Conservation (phyloP, 2,113 vertebrate species). For the Mormyrus lacerda region DNA sequence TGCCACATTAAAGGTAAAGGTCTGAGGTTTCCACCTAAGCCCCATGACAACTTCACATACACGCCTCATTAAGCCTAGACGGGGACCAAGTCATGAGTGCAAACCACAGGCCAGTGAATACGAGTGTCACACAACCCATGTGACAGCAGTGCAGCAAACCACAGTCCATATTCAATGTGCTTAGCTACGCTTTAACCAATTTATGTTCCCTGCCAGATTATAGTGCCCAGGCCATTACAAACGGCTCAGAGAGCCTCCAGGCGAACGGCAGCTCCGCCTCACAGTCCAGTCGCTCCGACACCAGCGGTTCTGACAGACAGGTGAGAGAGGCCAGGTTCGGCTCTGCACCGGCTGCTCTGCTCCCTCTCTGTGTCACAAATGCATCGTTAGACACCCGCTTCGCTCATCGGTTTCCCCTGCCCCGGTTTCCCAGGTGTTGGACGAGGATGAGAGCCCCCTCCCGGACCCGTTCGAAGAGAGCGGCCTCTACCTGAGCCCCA, state of each 20-base stretch:
- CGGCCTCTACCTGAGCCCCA: constrained; percentile 80
- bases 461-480: constrained; percentile 88
- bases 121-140: not conserved
- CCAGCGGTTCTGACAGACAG: constrained; percentile 73
- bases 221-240: constrained; percentile 65
- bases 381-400: not conserved
- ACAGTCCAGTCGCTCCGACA: constrained; percentile 55
- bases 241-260: constrained; percentile 68
- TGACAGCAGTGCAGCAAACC: not conserved
- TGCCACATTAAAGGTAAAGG: constrained; percentile 73
- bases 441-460: constrained; percentile 58
- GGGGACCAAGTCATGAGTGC: not conserved
- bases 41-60: not conserved
- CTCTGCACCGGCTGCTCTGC: not conserved
- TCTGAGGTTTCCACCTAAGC: not conserved
- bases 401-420: not conserved
- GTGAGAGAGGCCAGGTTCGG: constrained; percentile 49
- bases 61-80: constrained; percentile 36
- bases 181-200: not conserved
- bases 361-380: not conserved
- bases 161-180: not conserved
- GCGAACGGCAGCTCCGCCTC: constrained; percentile 79
- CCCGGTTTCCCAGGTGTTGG: not conserved
- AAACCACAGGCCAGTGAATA: not conserved
- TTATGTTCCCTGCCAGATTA: constrained; percentile 45